Conservation (phyloP, 2,113 vertebrate species). For the Forbesichthys papilliferus region DNA sequence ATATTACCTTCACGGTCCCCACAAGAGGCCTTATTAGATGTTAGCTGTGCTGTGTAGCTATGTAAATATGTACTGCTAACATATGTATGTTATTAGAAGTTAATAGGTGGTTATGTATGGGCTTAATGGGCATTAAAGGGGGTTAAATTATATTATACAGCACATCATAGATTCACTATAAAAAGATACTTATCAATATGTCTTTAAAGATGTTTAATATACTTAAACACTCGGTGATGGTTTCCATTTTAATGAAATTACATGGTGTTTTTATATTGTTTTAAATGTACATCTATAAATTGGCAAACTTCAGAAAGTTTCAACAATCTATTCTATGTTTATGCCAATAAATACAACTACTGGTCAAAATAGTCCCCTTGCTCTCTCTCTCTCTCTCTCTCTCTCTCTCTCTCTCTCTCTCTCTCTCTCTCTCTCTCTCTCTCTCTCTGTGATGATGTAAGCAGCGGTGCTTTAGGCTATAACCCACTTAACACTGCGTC, state of each 20-base stretch:
- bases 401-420: neutral
- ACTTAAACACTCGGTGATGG: slow-evolving; percentile 31
- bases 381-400: neutral
- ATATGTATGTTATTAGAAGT: neutral
- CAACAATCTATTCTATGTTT: slow-evolving; percentile 84
- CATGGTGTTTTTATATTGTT: slow-evolving; percentile 18
- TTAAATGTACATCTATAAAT: neutral
- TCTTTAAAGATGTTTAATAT: neutral
- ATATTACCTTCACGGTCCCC: too few species aligned
- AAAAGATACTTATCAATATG: neutral
- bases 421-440: neutral
- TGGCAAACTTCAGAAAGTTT: slow-evolving; percentile 35
- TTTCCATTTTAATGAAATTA: slow-evolving; percentile 17
- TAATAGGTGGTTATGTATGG: neutral
- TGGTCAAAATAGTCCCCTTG: slow-evolving; percentile 37
- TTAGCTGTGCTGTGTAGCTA: slow-evolving; percentile 31
- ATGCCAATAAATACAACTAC: slow-evolving; percentile 86
- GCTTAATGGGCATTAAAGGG: neutral
- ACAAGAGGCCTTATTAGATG: too few species aligned
- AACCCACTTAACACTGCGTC: too few species aligned
- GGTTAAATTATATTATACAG: slow-evolving; percentile 3
- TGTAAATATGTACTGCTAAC: slow-evolving; percentile 31
- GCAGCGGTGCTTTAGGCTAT: too few species aligned
- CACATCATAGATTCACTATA: slow-evolving; percentile 1
- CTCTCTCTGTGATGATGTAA: slow-evolving; percentile 3